phyloP scores from a whole-genome alignment of 2,113 vertebrate genomes.

The Myotis yumanensis region DNA sequence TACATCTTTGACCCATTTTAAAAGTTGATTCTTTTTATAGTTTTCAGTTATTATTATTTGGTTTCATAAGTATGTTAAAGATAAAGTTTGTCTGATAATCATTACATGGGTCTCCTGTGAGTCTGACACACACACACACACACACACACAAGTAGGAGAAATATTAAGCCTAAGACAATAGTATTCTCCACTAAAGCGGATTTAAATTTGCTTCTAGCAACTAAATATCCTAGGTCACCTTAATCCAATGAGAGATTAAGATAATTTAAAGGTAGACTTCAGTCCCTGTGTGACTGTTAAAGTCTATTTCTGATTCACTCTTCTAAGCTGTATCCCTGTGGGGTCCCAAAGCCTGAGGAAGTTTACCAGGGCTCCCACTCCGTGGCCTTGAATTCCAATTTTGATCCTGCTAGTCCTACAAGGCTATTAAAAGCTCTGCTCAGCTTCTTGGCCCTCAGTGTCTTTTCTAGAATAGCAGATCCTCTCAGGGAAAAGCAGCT shows the following conservation, averaged over 20 bases:
- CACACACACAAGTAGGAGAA: too few species aligned
- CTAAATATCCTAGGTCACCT: conserved; percentile 23
- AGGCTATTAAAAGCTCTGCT: conserved; percentile 31
- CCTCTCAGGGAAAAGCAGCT: neutral
- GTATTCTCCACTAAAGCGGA: conserved; percentile 12
- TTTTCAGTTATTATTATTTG: conserved; percentile 31
- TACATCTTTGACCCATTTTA: conserved; percentile 2
- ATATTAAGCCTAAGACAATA: neutral
- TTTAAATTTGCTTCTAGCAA: conserved; percentile 49
- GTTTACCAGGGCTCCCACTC: neutral
- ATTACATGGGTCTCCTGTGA: neutral
- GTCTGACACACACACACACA: neutral
- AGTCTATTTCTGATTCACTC: neutral
- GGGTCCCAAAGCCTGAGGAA: neutral
- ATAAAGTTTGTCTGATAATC: conserved; percentile 2
- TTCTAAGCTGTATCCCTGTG: conserved; percentile 19
- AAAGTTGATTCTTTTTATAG: neutral
- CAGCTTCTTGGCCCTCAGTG: neutral
- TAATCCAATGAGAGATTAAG: conserved; percentile 59
- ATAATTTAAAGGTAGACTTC: conserved; percentile 25
- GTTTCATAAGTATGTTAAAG: conserved; percentile 22
- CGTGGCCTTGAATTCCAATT: neutral
- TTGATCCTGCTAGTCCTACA: neutral
- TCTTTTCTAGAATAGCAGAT: conserved; percentile 46
- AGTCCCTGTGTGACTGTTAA: neutral